Base-by-base conservation (phyloP, 1,140 invertebrate species). In the Papilio polytes region DNA sequence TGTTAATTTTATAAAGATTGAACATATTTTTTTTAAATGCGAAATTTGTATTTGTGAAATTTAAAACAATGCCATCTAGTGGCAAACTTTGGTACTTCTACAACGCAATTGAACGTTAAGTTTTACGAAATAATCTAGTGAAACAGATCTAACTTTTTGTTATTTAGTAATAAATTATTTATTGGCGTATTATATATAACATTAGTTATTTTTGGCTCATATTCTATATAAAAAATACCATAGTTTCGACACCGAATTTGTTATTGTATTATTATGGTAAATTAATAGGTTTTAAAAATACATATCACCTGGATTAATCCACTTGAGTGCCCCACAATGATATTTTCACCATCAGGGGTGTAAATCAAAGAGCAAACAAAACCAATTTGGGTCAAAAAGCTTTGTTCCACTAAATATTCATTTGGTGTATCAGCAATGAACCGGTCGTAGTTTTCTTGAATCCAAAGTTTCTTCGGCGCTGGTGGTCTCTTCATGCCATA, bases 221-320 rank as follows among this genome's bases (percentile, higher is more conserved):
- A n/a, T n/a, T n/a, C n/a, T n/a, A n/a, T n/a, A n/a, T n/a, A n/a
- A n/a, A 41, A 41, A 8, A 7, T 41, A 41, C 36, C 4, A 41
- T 41, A 41, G n/a, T 56, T 0, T 56, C 53, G n/a, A n/a, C 18
- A 56, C n/a, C 1, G n/a, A 56, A 56, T 18, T 26, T 41, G 6
- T 41, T 41, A 41, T 41, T 41, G 36, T 41, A 41, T 36, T 36
- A 36, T 3, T 8, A 41, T 8, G 36, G 36, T 20, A 7, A n/a
- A 18, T 15, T 20, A 8, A n/a, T 26, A 63, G 3, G 20, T 26
- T 22, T 63, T 13, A 22, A 26, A 63, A 26, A 0, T 2, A 41
- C n/a, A n/a, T 15, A n/a, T 6, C 15, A 94, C 92, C 91, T 94
- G 92, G 76, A 95, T 89, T 26, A 95, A 77, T 48, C 94, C 94